Conservation (phyloP, 1,140 invertebrate genomes). For the Aphaenogaster ashmeadi region DNA sequence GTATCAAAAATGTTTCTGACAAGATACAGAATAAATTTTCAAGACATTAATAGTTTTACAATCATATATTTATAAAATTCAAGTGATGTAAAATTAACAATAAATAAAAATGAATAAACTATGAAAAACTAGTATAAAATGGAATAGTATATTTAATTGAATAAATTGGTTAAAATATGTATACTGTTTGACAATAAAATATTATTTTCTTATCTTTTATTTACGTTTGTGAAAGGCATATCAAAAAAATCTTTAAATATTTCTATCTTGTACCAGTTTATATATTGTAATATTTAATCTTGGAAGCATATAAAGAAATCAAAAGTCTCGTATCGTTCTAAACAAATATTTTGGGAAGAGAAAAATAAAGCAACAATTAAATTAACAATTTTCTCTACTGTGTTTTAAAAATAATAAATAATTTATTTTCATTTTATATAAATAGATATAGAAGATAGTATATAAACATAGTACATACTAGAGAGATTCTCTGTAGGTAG, state of each 20-base stretch:
- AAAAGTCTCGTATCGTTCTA: not conserved
- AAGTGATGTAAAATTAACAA: not conserved
- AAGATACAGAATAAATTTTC: not conserved
- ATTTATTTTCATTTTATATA: no score
- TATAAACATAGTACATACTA: no score
- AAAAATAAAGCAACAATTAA: not conserved
- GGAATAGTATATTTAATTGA: not conserved
- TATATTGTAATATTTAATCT: not conserved
- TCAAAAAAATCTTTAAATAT: not conserved
- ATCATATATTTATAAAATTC: not conserved
- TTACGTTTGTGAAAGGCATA: not conserved
- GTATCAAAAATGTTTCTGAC: not conserved
- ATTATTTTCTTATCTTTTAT: constrained; percentile 3
- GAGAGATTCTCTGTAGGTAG: no score
- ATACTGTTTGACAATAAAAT: not conserved
- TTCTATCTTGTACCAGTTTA: not conserved
- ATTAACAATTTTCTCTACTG: no score
- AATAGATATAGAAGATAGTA: no score
- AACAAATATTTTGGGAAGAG: not conserved
- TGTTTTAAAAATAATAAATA: no score
- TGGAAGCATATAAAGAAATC: not conserved
- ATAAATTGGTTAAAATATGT: not conserved
- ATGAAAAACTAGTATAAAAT: not conserved
- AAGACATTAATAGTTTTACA: not conserved
- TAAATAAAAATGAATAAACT: not conserved